Evolutionary conservation across 2,888 invertebrate genomes (phyloP), one percentile per base, ranked within the genome.

Genomic region (Tenthredo distinguenda): DNA sequence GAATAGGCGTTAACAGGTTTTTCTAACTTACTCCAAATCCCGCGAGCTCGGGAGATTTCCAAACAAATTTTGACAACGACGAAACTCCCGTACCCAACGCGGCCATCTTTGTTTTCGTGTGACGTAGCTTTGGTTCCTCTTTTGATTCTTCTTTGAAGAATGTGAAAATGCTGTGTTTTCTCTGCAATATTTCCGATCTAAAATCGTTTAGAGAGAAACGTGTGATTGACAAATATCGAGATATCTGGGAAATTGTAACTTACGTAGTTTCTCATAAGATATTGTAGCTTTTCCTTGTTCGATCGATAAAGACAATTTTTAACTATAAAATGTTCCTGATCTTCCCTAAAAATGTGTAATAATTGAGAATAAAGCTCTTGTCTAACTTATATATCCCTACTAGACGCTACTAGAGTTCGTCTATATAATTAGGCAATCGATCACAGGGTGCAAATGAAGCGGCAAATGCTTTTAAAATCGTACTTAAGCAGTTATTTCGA

Each of bases 1-100:
- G 4, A 6, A 50, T 31, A n/a, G n/a, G n/a, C n/a, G 9, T 37
- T 34, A 9, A 47, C 10, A 21, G 18, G 2, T 9, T 62, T 40
- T 62, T 10, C 7, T 34, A 18, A 89, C 89, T 89, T 88, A 91
- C 92, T 40, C 87, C 88, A 76, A 26, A 86, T 85, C 86, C 81
- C 21, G 87, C 43, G 65, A 77, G 71, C 43, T 87, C 85, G 31
- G 86, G 84, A 15, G n/a, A 87, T 40, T 68, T 85, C 2, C 84
- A 85, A 50, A 90, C 5, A 71, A 88, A 83, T 87, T 87, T 89
- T 15, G 89, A 87, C 34, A 89, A 86, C 26, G 50, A 26, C 0
- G 86, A 87, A 9, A 89, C 50, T 21, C 87, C 79, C 2, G 12
- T 81, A 40, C 55, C 68, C 15, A 90, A 4, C n/a, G 86, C 37